Conservation (phyloP, 2,797 vertebrate species). For the Chaetodon trifasciatus region DNA sequence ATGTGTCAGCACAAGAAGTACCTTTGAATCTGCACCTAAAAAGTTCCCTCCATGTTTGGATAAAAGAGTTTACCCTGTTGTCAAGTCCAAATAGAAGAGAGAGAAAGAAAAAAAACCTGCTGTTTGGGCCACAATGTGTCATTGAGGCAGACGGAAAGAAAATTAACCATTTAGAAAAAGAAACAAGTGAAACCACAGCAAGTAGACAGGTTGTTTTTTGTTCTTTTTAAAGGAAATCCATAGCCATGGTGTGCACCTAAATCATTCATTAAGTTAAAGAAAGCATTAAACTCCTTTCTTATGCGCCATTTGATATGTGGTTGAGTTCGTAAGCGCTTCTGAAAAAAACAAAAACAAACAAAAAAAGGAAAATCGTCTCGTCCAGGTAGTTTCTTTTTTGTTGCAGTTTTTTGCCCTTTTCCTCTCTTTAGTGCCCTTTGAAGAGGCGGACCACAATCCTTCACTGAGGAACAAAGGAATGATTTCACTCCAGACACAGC, state of each 20-base stretch:
- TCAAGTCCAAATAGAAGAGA: constrained; percentile 75
- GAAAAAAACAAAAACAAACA: constrained; percentile 23
- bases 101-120: constrained; percentile 41
- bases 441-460: constrained; percentile 65
- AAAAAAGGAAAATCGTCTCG: constrained; percentile 51
- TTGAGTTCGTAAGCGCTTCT: constrained; percentile 74
- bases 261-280: constrained; percentile 68
- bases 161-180: constrained; percentile 54
- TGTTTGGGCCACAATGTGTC: constrained; percentile 57
- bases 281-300: constrained; percentile 66
- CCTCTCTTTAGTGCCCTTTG: constrained; percentile 65
- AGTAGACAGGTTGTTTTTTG: constrained; percentile 51
- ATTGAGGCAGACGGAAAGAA: constrained; percentile 62
- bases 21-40: constrained; percentile 55
- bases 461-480: constrained; percentile 81
- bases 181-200: constrained; percentile 59
- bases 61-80: constrained; percentile 86
- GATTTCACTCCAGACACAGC: constrained; percentile 76
- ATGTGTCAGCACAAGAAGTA: constrained; percentile 67
- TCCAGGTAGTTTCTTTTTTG: constrained; percentile 79
- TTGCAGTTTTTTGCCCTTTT: constrained; percentile 61
- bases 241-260: constrained; percentile 66
- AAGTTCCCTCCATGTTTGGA: constrained; percentile 66
- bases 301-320: constrained; percentile 77
- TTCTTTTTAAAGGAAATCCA: constrained; percentile 72